These are phyloP conservation scores for Sebastes ruberrimus DNA, from an alignment of 2,797 vertebrate genomes.

Conservation along the genomic window DNA sequence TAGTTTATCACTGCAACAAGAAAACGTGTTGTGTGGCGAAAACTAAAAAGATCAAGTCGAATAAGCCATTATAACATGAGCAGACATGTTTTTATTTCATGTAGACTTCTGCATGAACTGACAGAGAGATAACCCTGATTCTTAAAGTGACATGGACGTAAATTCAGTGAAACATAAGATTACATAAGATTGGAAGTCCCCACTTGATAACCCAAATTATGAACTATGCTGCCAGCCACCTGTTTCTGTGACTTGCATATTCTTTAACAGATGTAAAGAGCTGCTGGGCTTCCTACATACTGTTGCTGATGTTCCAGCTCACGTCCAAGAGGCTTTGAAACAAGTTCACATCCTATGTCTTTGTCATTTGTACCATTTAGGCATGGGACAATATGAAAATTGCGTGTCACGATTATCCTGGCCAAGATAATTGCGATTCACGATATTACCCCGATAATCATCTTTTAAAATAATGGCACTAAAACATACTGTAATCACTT, in stretches of 20 bases:
- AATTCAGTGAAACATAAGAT: neutral
- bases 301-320: neutral
- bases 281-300: neutral
- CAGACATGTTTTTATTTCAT: slow-evolving; percentile 10
- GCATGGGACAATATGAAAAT: too few species aligned
- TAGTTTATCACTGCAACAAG: neutral
- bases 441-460: too few species aligned
- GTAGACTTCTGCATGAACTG: neutral
- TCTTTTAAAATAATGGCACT: too few species aligned
- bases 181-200: neutral
- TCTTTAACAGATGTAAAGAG: neutral
- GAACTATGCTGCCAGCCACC: neutral
- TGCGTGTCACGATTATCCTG: too few species aligned
- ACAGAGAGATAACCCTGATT: neutral
- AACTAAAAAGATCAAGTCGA: neutral
- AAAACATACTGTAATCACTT: too few species aligned
- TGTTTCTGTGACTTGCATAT: neutral
- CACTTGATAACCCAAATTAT: neutral
- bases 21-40: neutral
- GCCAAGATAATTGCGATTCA: too few species aligned
- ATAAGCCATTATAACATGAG: neutral
- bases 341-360: neutral
- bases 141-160: neutral
- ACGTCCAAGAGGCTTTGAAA: neutral
- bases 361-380: neutral